These are phyloP conservation scores for Julus scanicus DNA, from an alignment of 2,888 invertebrate genomes.

Conservation along the genomic window DNA sequence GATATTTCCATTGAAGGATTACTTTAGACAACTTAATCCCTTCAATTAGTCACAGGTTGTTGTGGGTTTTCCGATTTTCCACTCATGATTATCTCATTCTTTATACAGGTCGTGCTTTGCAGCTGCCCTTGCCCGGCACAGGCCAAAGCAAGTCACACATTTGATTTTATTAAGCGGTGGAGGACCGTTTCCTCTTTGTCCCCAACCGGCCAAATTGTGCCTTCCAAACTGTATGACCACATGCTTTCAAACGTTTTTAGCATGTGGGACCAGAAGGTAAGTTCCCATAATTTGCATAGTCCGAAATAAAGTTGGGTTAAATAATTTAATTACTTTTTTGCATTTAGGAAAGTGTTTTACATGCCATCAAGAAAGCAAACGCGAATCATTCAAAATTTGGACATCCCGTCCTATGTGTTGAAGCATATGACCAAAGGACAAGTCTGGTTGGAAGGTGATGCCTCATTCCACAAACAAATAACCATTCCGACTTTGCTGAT, in stretches of 20 bases:
- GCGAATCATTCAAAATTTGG: slow-evolving; percentile 67
- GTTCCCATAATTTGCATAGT: not conserved
- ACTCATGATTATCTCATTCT: not conserved
- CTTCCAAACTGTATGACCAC: slow-evolving; percentile 68
- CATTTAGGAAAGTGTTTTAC: slow-evolving; percentile 67
- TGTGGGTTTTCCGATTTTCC: not conserved
- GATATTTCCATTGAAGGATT: too few relatives aligned
- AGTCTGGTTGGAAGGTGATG: slow-evolving; percentile 76
- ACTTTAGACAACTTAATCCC: too few relatives aligned
- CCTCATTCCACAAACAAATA: slow-evolving; percentile 74
- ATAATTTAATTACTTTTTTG: too few relatives aligned
- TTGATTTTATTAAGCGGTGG: slow-evolving; percentile 76
- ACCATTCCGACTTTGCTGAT: slow-evolving; percentile 74
- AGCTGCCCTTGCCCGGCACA: slow-evolving; percentile 72
- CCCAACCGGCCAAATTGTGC: slow-evolving; percentile 69
- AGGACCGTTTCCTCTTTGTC: slow-evolving; percentile 75
- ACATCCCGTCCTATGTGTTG: slow-evolving; percentile 63
- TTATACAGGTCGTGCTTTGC: slow-evolving; percentile 73
- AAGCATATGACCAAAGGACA: slow-evolving; percentile 73
- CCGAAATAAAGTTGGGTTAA: too few relatives aligned
- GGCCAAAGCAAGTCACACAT: slow-evolving; percentile 72
- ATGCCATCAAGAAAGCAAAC: slow-evolving; percentile 72
- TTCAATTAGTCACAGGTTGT: not conserved
- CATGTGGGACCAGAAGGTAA: slow-evolving; percentile 71
- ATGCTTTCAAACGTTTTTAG: slow-evolving; percentile 72